A percentile compares a stretch with the other conserved stretches of the same genome.
These are phyloP conservation scores for Aphelenchoides avenae DNA, from an alignment of 1,140 invertebrate genomes.

Conservation along the genomic window DNA sequence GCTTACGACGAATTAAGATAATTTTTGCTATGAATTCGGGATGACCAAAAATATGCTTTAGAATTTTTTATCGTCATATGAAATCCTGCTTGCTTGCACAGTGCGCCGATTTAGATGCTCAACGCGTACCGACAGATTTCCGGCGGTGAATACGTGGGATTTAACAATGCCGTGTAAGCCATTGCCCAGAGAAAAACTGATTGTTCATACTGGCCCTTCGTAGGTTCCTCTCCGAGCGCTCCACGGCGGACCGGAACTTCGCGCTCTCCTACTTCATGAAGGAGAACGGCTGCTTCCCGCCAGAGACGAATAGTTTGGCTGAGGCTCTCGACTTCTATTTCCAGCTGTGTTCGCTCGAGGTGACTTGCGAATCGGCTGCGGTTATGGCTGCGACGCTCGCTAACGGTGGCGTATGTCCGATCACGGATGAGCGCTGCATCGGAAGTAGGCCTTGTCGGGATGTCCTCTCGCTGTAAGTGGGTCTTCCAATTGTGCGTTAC, in stretches of 20 bases:
- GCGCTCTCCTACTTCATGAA: constrained; percentile 62
- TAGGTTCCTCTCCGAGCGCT: constrained; percentile 62
- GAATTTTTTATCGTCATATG: too few relatives aligned
- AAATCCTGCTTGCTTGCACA: constrained; percentile 50
- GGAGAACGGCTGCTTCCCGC: constrained; percentile 59
- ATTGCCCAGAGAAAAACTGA: too few relatives aligned
- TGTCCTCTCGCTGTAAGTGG: constrained; percentile 67
- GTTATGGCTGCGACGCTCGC: constrained; percentile 90
- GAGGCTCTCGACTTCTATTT: constrained; percentile 93
- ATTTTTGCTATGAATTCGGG: too few relatives aligned
- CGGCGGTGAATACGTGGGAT: constrained; percentile 84
- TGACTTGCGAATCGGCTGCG: constrained; percentile 80
- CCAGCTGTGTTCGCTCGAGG: constrained; percentile 88
- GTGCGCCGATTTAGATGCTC: constrained; percentile 63
- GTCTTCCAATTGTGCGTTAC: too few relatives aligned
- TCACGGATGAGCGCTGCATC: constrained; percentile 47
- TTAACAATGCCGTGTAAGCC: constrained; percentile 78
- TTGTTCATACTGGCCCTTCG: too few relatives aligned
- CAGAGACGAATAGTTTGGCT: constrained; percentile 65
- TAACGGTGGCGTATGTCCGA: constrained; percentile 72
- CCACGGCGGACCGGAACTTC: constrained; percentile 63
- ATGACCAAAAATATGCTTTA: too few relatives aligned
- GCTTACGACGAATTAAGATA: too few relatives aligned
- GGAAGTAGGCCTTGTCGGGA: constrained; percentile 78
- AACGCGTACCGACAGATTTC: constrained; percentile 68